Evolutionary conservation across 2,797 vertebrate species (phyloP).

Genomic region (Schizopygopsis malacanthus): DNA sequence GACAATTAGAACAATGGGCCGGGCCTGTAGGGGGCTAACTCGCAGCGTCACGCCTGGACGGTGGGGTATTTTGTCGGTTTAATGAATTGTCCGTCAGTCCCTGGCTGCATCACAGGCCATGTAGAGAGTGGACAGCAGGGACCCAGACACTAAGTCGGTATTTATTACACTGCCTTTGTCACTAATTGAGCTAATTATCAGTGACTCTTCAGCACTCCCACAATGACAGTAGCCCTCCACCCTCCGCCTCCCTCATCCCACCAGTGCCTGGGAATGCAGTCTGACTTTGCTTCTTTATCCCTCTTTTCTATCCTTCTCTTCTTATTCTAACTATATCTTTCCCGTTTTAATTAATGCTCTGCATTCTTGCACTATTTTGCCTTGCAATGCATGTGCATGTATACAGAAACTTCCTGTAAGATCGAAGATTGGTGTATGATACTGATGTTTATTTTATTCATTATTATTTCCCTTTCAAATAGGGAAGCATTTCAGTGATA

Average conservation of each 20-base stretch:
- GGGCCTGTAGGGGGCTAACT: constrained; percentile 96
- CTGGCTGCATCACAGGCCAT: constrained; percentile 92
- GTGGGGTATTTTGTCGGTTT: constrained; percentile 98
- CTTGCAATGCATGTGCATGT: constrained; percentile 32
- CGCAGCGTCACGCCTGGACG: constrained; percentile 98
- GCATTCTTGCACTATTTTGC: constrained; percentile 36
- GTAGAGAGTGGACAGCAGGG: constrained; percentile 97
- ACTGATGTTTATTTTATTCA: constrained; percentile 11
- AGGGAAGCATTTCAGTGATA: constrained; percentile 23
- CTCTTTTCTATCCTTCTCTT: constrained; percentile 55
- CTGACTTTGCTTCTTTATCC: constrained; percentile 68
- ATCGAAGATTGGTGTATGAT: constrained; percentile 21
- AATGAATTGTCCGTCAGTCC: constrained; percentile 99
- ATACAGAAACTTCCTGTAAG: constrained; percentile 38
- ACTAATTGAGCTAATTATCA: constrained; percentile 99
- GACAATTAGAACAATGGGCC: constrained; percentile 96
- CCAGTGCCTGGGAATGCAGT: constrained; percentile 78
- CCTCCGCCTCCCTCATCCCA: constrained; percentile 65
- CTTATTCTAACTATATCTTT: constrained; percentile 38
- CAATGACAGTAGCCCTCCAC: constrained; percentile 82
- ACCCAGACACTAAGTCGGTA: constrained; percentile 99
- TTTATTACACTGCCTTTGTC: constrained; percentile 99
- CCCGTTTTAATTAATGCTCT: constrained; percentile 37
- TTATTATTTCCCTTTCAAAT: constrained; percentile 44
- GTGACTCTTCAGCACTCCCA: constrained; percentile 97